Conservation (phyloP, 2,113 vertebrate genomes). For the Callipepla squamata region DNA sequence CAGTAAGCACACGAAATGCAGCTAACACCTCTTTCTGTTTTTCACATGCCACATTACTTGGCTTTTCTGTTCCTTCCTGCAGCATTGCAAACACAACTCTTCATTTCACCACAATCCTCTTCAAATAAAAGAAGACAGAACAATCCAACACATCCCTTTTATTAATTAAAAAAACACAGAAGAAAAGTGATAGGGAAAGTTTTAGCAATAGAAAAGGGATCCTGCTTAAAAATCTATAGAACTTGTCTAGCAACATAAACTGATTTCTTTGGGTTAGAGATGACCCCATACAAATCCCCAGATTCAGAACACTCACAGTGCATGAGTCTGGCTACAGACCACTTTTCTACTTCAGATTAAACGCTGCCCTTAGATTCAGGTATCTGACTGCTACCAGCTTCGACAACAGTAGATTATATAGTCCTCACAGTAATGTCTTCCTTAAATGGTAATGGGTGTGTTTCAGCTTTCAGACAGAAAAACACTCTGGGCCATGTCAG, state of each 20-base stretch:
- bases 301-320: conserved; percentile 65
- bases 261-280: conserved; percentile 67
- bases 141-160: conserved; percentile 53
- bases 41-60: background rate
- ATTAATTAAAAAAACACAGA: conserved; percentile 55
- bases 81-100: conserved; percentile 13
- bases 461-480: conserved; percentile 58
- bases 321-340: conserved; percentile 60
- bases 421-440: conserved; percentile 55
- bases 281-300: conserved; percentile 60
- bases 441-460: conserved; percentile 47
- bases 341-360: conserved; percentile 54
- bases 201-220: conserved; percentile 64
- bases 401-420: background rate
- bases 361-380: conserved; percentile 8
- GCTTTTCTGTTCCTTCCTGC: background rate
- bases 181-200: conserved; percentile 52
- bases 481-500: background rate
- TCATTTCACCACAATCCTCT: conserved; percentile 15
- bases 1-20: conserved; percentile 11
- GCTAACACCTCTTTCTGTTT: background rate
- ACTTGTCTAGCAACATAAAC: conserved; percentile 60
- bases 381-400: conserved; percentile 13
- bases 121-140: conserved; percentile 43
- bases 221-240: conserved; percentile 61